Evolutionary conservation across 1,140 invertebrate species (phyloP).

Genomic region (Venturia canescens): DNA sequence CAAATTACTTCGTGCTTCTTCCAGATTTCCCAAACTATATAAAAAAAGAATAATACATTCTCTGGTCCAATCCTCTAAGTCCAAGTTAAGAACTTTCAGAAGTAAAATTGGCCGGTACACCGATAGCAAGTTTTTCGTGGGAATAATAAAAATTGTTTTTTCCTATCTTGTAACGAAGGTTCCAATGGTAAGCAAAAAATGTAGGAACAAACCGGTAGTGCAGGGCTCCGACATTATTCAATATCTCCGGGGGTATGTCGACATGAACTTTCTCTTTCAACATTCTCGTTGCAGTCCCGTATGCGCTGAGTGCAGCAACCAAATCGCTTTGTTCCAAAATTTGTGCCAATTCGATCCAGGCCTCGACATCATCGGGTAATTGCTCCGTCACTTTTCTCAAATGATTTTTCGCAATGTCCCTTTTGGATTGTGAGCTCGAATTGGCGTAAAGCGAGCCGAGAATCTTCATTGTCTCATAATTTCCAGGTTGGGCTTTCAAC

Average conservation of each 20-base stretch:
- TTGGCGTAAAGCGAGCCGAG: constrained; percentile 97
- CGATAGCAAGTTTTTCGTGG: no score
- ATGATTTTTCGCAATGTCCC: constrained; percentile 94
- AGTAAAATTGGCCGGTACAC: no score
- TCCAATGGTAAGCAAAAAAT: background rate
- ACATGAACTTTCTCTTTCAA: constrained; percentile 95
- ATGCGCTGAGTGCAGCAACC: constrained; percentile 91
- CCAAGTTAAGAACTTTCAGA: no score
- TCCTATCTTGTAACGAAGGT: no score
- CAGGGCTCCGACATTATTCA: constrained; percentile 98
- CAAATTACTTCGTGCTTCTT: constrained; percentile 90
- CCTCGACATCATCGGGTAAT: constrained; percentile 98
- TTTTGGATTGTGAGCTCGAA: constrained; percentile 91
- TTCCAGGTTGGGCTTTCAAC: constrained; percentile 96
- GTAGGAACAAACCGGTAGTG: constrained; percentile 84
- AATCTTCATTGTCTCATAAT: constrained; percentile 99
- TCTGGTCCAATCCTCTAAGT: no score
- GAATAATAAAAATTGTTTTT: no score
- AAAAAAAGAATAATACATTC: no score
- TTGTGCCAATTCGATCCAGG: constrained; percentile 99
- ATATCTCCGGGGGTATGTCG: constrained; percentile 97
- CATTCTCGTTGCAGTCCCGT: constrained; percentile 95
- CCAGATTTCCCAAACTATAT: constrained; percentile 85
- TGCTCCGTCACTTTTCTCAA: constrained; percentile 96
- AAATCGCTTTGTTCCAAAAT: constrained; percentile 97